These are phyloP conservation scores for Drosophila pseudotalamancana DNA, from an alignment of 2,888 invertebrate genomes.

Conservation along the genomic window DNA sequence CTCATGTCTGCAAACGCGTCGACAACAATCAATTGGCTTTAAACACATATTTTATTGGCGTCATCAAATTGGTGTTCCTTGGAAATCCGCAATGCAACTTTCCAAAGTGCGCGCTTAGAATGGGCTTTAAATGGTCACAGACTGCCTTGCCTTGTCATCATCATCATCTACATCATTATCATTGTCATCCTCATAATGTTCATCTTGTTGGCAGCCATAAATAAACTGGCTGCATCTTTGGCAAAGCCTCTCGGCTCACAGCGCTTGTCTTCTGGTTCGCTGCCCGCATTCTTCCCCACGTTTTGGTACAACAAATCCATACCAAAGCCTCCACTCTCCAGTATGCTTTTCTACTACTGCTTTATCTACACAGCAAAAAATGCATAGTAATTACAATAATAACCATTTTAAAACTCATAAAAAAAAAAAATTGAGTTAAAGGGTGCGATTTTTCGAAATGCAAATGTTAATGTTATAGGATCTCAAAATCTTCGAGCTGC, in stretches of 20 bases:
- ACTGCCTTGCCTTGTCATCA: slow-evolving; percentile 34
- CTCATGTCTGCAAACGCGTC: slow-evolving; percentile 66
- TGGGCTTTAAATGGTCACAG: slow-evolving; percentile 66
- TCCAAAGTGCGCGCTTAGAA: slow-evolving; percentile 69
- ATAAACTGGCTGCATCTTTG: slow-evolving; percentile 52
- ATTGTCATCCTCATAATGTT: slow-evolving; percentile 38
- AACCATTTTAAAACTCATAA: not conserved
- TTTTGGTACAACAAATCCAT: slow-evolving; percentile 62
- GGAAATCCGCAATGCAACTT: slow-evolving; percentile 74
- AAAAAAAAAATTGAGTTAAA: no score
- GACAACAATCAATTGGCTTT: slow-evolving; percentile 77
- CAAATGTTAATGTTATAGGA: no score
- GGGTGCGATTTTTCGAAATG: no score
- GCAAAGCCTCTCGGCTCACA: slow-evolving; percentile 9
- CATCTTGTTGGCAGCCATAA: slow-evolving; percentile 59
- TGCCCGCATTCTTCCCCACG: slow-evolving; percentile 70
- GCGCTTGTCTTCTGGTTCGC: slow-evolving; percentile 40
- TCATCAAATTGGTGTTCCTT: slow-evolving; percentile 76
- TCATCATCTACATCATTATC: slow-evolving; percentile 29
- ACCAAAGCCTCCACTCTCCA: slow-evolving; percentile 12
- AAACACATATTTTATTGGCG: slow-evolving; percentile 78
- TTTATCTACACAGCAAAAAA: slow-evolving; percentile 6
- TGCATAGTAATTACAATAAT: not conserved
- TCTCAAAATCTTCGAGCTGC: no score
- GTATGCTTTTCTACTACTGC: not conserved